These are phyloP conservation scores for Aotus griseimembra DNA, from an alignment of 2,797 vertebrate genomes.

Conservation along the genomic window DNA sequence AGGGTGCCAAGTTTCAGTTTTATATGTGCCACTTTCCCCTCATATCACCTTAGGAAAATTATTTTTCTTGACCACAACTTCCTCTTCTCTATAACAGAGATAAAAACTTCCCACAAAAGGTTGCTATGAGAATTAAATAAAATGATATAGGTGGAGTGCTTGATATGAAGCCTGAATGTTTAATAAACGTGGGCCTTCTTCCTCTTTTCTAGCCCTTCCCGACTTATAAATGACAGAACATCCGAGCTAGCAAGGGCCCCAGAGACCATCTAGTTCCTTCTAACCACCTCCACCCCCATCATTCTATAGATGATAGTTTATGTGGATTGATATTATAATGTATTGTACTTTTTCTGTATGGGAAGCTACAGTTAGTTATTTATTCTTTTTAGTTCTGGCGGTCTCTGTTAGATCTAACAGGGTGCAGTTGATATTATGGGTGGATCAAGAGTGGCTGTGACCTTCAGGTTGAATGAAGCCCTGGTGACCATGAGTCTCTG, in stretches of 20 bases:
- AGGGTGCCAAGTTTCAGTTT: background rate
- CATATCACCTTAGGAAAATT: background rate
- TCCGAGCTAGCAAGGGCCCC: background rate
- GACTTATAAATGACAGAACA: background rate
- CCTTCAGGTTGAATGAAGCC: background rate
- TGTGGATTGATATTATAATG: background rate
- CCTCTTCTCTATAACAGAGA: conserved; percentile 7
- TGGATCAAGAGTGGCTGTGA: background rate
- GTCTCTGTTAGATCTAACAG: background rate
- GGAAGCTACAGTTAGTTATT: background rate
- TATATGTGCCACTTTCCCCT: background rate
- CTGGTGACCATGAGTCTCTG: background rate
- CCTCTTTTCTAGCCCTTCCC: background rate
- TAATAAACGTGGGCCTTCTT: background rate
- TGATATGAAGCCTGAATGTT: background rate
- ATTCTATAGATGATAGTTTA: background rate
- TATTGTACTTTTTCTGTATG: background rate
- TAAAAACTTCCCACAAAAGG: background rate
- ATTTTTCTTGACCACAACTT: conserved; percentile 44
- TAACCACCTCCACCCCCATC: background rate
- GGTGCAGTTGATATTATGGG: background rate
- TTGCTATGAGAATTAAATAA: conserved; percentile 33
- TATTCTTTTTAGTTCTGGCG: background rate
- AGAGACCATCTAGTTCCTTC: background rate
- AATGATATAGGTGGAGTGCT: background rate